These are phyloP conservation scores for Nesometra sesokonis DNA, from an alignment of 35 echinoderm and acorn worm genomes.

Conservation along the genomic window DNA sequence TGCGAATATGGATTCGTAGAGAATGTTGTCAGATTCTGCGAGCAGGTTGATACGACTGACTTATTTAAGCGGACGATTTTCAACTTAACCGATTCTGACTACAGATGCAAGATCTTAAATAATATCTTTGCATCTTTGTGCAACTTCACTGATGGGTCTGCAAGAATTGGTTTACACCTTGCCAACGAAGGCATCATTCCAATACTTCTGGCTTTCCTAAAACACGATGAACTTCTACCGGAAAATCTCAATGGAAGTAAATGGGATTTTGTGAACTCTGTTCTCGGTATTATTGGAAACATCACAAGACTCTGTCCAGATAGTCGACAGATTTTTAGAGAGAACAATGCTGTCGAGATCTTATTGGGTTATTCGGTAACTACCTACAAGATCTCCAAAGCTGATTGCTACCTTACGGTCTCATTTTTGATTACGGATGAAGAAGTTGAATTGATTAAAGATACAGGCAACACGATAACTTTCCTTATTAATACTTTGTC, in stretches of 20 bases:
- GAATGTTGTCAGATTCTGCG: not conserved
- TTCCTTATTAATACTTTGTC: constrained; percentile 54
- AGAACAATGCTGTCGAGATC: constrained; percentile 18
- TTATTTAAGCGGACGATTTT: not conserved
- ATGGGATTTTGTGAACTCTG: constrained; percentile 42
- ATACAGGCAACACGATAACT: constrained; percentile 31
- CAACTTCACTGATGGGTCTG: constrained; percentile 66
- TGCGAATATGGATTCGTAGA: not conserved
- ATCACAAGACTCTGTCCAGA: constrained; percentile 25
- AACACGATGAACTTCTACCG: constrained; percentile 36
- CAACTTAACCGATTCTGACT: not conserved
- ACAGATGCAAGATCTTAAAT: not conserved
- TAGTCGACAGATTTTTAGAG: constrained; percentile 19
- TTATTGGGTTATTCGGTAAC: constrained; percentile 19
- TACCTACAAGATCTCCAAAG: constrained; percentile 38
- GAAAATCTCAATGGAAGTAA: constrained; percentile 37
- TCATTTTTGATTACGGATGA: constrained; percentile 62
- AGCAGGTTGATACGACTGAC: not conserved
- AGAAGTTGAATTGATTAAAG: constrained; percentile 43
- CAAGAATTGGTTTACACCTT: constrained; percentile 10
- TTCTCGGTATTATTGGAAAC: constrained; percentile 63
- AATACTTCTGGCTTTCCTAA: constrained; percentile 38
- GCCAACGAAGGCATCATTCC: constrained; percentile 26
- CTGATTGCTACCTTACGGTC: constrained; percentile 42
- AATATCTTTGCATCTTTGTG: not conserved